Evolutionary conservation across 2,797 vertebrate genomes (phyloP).

Genomic region (Yasuhikotakia modesta): DNA sequence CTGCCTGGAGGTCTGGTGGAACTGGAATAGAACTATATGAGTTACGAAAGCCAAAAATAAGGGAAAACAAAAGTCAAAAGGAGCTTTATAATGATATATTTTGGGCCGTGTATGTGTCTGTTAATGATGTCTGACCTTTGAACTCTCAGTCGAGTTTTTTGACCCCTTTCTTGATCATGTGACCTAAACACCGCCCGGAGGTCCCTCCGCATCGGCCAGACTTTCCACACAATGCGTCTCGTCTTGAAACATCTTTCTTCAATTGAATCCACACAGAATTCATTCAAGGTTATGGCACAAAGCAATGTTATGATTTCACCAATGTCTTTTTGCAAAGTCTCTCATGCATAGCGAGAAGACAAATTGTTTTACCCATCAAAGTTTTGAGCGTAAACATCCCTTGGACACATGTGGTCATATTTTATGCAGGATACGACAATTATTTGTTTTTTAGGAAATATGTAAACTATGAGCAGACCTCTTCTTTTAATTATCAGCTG

Average conservation of each 20-base stretch:
- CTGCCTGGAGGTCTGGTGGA: neutral
- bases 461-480: constrained; percentile 26
- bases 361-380: constrained; percentile 39
- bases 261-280: constrained; percentile 45
- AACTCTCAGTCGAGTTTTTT: constrained; percentile 34
- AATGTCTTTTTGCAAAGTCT: constrained; percentile 44
- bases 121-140: constrained; percentile 51
- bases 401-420: constrained; percentile 40
- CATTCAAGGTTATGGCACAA: constrained; percentile 33
- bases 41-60: neutral
- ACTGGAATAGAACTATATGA: neutral
- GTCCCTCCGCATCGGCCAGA: constrained; percentile 45
- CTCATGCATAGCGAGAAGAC: constrained; percentile 47
- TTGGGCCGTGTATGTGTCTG: neutral
- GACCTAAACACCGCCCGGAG: constrained; percentile 53
- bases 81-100: neutral
- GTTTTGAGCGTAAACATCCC: constrained; percentile 38
- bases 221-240: constrained; percentile 52
- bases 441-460: constrained; percentile 30
- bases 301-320: constrained; percentile 51
- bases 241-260: constrained; percentile 55
- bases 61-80: neutral
- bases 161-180: constrained; percentile 52
- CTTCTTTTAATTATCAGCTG: constrained; percentile 31
- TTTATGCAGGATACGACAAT: constrained; percentile 36